Evolutionary conservation across 2,888 invertebrate genomes (phyloP).

Genomic region (Caenorhabditis sp.): DNA sequence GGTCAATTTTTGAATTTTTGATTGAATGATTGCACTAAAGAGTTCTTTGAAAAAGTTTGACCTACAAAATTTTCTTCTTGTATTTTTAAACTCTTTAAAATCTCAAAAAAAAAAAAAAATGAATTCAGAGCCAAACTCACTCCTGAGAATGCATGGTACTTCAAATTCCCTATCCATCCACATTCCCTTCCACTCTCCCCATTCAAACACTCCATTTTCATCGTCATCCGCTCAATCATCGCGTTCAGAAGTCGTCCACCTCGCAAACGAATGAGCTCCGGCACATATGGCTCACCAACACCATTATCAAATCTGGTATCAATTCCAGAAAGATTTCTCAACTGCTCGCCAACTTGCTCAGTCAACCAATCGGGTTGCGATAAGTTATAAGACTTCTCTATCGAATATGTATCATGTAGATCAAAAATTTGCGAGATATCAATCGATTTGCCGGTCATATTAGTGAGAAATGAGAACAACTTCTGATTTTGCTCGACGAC

Average conservation of each 20-base stretch:
- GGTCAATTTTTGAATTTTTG: too few species aligned
- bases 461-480: constrained; percentile 47
- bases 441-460: constrained; percentile 54
- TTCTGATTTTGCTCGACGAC: constrained; percentile 51
- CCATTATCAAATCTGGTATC: constrained; percentile 59
- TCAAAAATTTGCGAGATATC: constrained; percentile 51
- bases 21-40: too few species aligned
- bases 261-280: constrained; percentile 50
- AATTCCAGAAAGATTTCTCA: constrained; percentile 56
- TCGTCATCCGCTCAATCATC: constrained; percentile 47
- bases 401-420: constrained; percentile 60
- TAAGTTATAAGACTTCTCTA: constrained; percentile 64
- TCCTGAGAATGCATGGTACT: constrained; percentile 68
- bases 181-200: constrained; percentile 46
- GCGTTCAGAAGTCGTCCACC: constrained; percentile 44
- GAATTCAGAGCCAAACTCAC: too few species aligned
- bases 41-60: too few species aligned
- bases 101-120: too few species aligned
- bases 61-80: too few species aligned
- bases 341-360: constrained; percentile 38
- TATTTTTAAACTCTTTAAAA: too few species aligned
- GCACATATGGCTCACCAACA: constrained; percentile 58
- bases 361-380: constrained; percentile 58
- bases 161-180: constrained; percentile 55
- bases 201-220: constrained; percentile 34